phyloP scores from a whole-genome alignment of 1,140 invertebrate species.

The Drosophila prosaltans region DNA sequence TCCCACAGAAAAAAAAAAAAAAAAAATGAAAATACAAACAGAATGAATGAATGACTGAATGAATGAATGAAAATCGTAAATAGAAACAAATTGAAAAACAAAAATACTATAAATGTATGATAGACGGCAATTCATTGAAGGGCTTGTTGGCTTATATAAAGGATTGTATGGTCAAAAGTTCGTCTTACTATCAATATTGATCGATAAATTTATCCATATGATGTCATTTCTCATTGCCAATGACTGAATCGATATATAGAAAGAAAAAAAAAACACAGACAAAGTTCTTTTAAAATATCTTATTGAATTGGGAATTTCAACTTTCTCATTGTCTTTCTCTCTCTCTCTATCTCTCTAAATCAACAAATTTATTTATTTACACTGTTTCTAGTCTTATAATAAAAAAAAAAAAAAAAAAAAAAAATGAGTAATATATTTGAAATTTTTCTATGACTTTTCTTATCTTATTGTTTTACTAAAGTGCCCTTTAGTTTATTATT shows the following conservation, averaged over 20 bases:
- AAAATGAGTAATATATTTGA: background rate
- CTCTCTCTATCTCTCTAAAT: background rate
- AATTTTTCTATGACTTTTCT: background rate
- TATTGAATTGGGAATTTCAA: no score
- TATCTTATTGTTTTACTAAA: background rate
- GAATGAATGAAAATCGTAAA: background rate
- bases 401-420: background rate
- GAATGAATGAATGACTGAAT: background rate
- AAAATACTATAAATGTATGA: no score
- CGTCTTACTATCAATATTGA: no score
- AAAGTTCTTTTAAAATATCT: no score
- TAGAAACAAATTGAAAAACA: background rate
- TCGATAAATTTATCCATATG: no score
- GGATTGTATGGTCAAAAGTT: no score
- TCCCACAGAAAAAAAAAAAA: no score
- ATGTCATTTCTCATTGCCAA: no score
- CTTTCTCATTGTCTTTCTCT: background rate
- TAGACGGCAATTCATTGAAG: no score
- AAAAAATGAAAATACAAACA: background rate
- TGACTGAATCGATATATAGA: no score
- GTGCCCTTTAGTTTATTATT: slow-evolving; percentile 9
- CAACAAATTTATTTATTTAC: slow-evolving; percentile 5
- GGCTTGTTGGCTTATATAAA: no score
- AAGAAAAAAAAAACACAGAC: no score
- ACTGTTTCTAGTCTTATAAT: background rate